Evolutionary conservation across 2,797 vertebrate species (phyloP).

Genomic region (Lutjanus campechanus): DNA sequence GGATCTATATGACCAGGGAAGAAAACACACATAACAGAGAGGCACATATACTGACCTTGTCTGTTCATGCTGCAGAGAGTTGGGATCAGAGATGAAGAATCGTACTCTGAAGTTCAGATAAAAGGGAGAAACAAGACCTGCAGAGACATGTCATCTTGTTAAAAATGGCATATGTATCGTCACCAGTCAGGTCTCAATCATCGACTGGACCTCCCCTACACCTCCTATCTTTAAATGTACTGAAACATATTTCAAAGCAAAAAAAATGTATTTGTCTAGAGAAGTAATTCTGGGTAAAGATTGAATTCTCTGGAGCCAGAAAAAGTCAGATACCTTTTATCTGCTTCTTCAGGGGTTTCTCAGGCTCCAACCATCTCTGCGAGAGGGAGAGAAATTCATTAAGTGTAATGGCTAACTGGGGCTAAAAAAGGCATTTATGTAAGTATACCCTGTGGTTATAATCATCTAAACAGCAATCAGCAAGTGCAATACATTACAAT

Average conservation of each 20-base stretch:
- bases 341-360: slow-evolving; percentile 97
- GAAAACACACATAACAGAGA: slow-evolving; percentile 2
- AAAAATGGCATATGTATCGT: slow-evolving; percentile 23
- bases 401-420: slow-evolving; percentile 48
- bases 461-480: slow-evolving; percentile 57
- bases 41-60: slow-evolving; percentile 88
- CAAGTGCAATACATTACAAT: slow-evolving; percentile 49
- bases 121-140: slow-evolving; percentile 89
- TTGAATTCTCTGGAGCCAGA: slow-evolving; percentile 20
- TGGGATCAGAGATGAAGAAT: slow-evolving; percentile 99
- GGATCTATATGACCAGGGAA: not conserved
- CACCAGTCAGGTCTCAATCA: not conserved
- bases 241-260: slow-evolving; percentile 10
- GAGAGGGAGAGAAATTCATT: slow-evolving; percentile 69
- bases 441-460: slow-evolving; percentile 58
- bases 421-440: slow-evolving; percentile 58
- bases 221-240: not conserved
- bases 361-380: slow-evolving; percentile 97
- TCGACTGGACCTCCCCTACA: slow-evolving; percentile 4
- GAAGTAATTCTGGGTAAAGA: slow-evolving; percentile 11
- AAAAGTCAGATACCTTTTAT: slow-evolving; percentile 90
- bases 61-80: slow-evolving; percentile 96
- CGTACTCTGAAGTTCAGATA: slow-evolving; percentile 95
- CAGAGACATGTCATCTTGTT: slow-evolving; percentile 45
- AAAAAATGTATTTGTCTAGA: slow-evolving; percentile 3